Percentiles rank a stretch among this genome's conserved stretches.
Evolutionary conservation across 2,797 vertebrate species (phyloP).

Genomic region (Myiotriccus ornatus): DNA sequence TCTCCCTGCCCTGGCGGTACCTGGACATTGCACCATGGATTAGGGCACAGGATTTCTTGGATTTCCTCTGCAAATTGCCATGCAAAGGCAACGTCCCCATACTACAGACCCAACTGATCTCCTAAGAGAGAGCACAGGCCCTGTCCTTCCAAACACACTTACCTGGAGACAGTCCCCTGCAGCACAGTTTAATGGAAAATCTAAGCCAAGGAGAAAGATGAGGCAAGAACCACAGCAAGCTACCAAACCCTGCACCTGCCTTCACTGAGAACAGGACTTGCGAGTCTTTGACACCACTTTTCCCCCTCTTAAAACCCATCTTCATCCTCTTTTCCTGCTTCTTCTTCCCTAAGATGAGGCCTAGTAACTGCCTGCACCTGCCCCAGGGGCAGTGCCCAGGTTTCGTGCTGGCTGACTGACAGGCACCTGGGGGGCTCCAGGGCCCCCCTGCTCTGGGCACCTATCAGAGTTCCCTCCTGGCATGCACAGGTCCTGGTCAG

Average conservation of each 20-base stretch:
- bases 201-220: not conserved
- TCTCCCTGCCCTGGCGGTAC: not conserved
- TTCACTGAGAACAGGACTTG: not conserved
- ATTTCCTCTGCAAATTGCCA: not conserved
- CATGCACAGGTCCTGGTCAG: not conserved
- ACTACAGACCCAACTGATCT: not conserved
- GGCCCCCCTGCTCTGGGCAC: accelerated
- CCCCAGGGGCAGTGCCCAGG: not conserved
- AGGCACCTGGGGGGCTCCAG: too few relatives aligned
- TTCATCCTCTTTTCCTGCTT: not conserved
- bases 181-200: not conserved
- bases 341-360: not conserved
- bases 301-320: not conserved
- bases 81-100: not conserved
- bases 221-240: not conserved
- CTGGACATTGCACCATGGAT: accelerated
- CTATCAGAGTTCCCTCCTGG: not conserved
- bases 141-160: not conserved
- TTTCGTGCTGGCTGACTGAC: not conserved
- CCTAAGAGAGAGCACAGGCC: not conserved
- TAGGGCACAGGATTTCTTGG: not conserved
- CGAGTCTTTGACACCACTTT: not conserved
- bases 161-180: not conserved
- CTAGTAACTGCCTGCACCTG: not conserved
- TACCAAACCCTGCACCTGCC: not conserved